These are phyloP conservation scores for Thripadectes ignobilis DNA, from an alignment of 2,797 vertebrate genomes.

Conservation along the genomic window DNA sequence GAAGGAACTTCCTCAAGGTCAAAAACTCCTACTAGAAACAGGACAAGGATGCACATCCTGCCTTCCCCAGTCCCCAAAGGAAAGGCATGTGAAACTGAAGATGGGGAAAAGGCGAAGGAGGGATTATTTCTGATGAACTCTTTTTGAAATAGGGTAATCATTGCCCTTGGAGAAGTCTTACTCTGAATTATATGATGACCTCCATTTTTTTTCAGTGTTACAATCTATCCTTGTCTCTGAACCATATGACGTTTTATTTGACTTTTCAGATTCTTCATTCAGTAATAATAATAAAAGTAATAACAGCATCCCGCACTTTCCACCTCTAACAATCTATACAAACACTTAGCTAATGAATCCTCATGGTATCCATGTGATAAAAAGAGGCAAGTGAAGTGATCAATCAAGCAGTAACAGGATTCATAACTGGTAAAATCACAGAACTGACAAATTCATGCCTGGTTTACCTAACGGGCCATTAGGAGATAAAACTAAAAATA, in stretches of 20 bases:
- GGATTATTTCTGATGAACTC: not conserved
- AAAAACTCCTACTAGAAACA: not conserved
- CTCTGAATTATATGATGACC: not conserved
- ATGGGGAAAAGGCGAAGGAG: not conserved
- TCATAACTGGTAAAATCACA: not conserved
- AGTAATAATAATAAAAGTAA: not conserved
- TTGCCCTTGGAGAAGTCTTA: not conserved
- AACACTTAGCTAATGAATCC: conserved; percentile 19
- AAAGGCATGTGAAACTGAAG: not conserved
- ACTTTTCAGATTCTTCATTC: not conserved
- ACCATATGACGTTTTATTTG: not conserved
- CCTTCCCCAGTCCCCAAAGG: not conserved
- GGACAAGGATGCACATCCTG: not conserved
- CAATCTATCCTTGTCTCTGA: not conserved
- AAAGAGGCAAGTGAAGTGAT: not conserved
- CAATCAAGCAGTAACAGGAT: not conserved
- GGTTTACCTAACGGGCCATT: not conserved
- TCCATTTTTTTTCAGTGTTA: not conserved
- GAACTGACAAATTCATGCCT: not conserved
- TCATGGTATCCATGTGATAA: not conserved
- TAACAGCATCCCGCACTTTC: not conserved
- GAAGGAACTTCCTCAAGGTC: not conserved
- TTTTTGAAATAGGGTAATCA: not conserved
- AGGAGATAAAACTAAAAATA: not conserved
- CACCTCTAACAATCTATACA: not conserved